phyloP scores from a whole-genome alignment of 2,888 invertebrate genomes.

The Pandemis corylana region DNA sequence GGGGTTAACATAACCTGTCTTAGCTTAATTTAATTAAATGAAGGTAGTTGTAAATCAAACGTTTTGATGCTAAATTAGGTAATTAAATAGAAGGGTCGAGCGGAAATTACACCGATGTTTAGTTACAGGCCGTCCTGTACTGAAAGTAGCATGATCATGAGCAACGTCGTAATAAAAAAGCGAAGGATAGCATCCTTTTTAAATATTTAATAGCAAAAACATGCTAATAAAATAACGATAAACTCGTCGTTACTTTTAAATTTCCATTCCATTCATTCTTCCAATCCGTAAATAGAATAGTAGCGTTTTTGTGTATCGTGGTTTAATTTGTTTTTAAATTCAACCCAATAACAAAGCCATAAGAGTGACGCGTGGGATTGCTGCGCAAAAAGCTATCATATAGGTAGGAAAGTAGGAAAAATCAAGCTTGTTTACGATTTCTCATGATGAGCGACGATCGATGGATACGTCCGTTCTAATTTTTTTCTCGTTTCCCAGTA shows the following conservation, averaged over 20 bases:
- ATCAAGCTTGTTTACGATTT: conserved; percentile 26
- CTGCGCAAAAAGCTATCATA: conserved; percentile 20
- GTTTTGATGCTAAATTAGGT: background rate
- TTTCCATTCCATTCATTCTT: background rate
- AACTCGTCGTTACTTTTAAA: background rate
- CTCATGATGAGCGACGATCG: conserved; percentile 11
- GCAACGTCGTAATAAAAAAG: too few relatives aligned
- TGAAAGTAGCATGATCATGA: too few relatives aligned
- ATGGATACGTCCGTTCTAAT: conserved; percentile 22
- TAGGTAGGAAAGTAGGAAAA: conserved; percentile 8
- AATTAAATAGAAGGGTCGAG: background rate
- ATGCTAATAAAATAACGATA: background rate
- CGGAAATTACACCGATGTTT: background rate
- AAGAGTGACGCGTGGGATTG: conserved; percentile 20
- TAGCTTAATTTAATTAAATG: background rate
- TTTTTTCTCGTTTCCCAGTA: background rate
- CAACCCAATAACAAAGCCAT: conserved; percentile 2
- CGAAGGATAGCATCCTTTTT: too few relatives aligned
- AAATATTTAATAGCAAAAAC: background rate
- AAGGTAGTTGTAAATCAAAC: background rate
- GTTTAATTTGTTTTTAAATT: conserved; percentile 14
- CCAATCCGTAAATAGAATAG: background rate
- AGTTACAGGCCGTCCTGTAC: background rate
- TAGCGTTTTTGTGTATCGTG: background rate
- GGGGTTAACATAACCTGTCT: background rate